These are phyloP conservation scores for Pseudochaenichthys georgianus DNA, from an alignment of 2,797 vertebrate species.

Conservation along the genomic window DNA sequence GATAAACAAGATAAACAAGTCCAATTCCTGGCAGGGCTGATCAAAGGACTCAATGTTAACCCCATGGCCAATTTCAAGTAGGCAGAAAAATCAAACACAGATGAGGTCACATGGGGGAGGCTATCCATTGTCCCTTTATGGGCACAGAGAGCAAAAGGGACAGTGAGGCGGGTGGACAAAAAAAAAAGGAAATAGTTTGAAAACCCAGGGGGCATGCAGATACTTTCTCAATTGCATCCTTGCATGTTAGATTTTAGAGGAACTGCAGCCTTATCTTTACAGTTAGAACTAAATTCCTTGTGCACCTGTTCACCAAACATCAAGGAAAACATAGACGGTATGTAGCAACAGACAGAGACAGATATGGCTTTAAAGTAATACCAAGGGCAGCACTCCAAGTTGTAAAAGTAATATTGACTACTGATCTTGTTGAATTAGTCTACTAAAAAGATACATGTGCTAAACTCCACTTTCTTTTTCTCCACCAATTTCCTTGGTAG, in stretches of 20 bases:
- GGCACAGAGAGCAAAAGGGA: slow-evolving; percentile 59
- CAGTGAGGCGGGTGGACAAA: slow-evolving; percentile 40
- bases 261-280: slow-evolving; percentile 5
- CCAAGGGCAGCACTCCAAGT: slow-evolving; percentile 27
- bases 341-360: slow-evolving; percentile 1
- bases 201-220: slow-evolving; percentile 8
- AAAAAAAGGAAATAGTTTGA: slow-evolving; percentile 34
- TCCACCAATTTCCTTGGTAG: slow-evolving; percentile 26
- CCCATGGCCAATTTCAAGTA: slow-evolving; percentile 81
- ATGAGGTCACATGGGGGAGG: slow-evolving; percentile 78
- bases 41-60: slow-evolving; percentile 83
- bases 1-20: slow-evolving; percentile 88
- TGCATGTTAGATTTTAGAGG: slow-evolving; percentile 7
- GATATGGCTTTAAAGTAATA: slow-evolving; percentile 14
- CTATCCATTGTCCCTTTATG: slow-evolving; percentile 68
- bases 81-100: slow-evolving; percentile 83
- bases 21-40: slow-evolving; percentile 83
- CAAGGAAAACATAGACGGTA: background rate
- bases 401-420: slow-evolving; percentile 42
- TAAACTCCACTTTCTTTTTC: slow-evolving; percentile 13
- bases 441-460: slow-evolving; percentile 24
- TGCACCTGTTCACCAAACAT: slow-evolving; percentile 55
- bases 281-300: slow-evolving; percentile 30
- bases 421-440: slow-evolving; percentile 31
- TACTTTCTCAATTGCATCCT: slow-evolving; percentile 19